Evolutionary conservation across 1,140 invertebrate genomes (phyloP), one percentile per base, ranked within the genome.

Genomic region (Drosophila bifasciata): DNA sequence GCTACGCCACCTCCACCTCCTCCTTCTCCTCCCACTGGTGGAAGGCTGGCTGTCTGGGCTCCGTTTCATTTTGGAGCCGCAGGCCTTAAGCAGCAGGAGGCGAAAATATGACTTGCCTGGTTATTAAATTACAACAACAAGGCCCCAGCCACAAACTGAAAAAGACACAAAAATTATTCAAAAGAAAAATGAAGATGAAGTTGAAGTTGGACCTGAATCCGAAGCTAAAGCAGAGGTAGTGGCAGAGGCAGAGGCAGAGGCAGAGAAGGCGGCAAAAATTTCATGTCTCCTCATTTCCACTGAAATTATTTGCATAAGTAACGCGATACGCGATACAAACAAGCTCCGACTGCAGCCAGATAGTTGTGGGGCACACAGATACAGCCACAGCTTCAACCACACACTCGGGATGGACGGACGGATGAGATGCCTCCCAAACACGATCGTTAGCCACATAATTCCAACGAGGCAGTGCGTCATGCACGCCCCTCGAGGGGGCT

Each of bases 231-330:
- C 17, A 8, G 25, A 7, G n/a, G 19, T 1, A 36, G 53, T 6
- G n/a, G 19, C 2, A 36, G 53, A 44, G 32, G n/a, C n/a, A n/a
- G n/a, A n/a, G n/a, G n/a, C 17, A 8, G 25, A 7, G n/a, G 19
- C 2, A 36, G 53, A 44, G 32, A 13, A 3, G 46, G 19, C 25
- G 15, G 21, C 57, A 56, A 60, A 68, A 71, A 83, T 81, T 88
- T 68, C 74, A 70, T 72, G 81, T 77, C 81, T 81, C 32, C 74
- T 74, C 69, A 67, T 71, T 86, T 86, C 78, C 74, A 86, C 73
- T 77, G 83, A 86, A 86, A 86, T 86, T 86, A 86, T 86, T 86
- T 86, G 83, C 83, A 86, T 86, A 86, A 86, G 84, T 83, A 86
- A 86, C 83, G 84, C 78, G 83, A 86, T 88, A 86, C 74, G 81